These are phyloP conservation scores for Argopecten irradians DNA, from an alignment of 1,140 invertebrate genomes.

Conservation along the genomic window DNA sequence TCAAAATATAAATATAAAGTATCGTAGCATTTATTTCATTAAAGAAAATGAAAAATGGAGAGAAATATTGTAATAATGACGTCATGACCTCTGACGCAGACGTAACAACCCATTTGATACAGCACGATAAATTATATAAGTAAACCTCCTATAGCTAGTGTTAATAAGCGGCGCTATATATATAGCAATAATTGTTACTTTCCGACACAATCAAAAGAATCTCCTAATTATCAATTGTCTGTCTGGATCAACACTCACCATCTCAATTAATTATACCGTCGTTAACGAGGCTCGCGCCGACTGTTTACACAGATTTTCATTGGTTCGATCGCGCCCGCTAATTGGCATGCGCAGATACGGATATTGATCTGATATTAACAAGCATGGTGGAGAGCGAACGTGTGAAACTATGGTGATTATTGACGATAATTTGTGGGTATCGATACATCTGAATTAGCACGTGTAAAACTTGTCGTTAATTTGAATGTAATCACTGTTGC, in stretches of 20 bases:
- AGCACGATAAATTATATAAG: neutral
- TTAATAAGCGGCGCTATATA: neutral
- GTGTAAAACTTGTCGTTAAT: neutral
- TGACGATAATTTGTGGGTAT: neutral
- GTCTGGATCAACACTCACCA: neutral
- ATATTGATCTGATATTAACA: neutral
- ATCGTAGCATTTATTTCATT: no score
- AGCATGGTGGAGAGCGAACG: neutral
- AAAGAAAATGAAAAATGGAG: no score
- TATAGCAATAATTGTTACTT: neutral
- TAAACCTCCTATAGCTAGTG: neutral
- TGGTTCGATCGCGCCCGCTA: neutral
- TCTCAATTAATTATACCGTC: neutral
- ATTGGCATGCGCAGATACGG: neutral
- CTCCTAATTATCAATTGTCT: neutral
- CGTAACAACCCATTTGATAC: neutral
- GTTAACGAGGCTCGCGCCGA: neutral
- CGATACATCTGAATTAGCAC: slow-evolving; percentile 5
- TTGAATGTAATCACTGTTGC: neutral
- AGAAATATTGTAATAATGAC: neutral
- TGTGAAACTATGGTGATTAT: neutral
- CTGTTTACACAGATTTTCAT: neutral
- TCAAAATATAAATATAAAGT: no score
- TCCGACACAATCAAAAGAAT: neutral
- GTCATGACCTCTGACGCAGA: neutral